Evolutionary conservation across 2,888 invertebrate species (phyloP).

Genomic region (Tholera decimalis): DNA sequence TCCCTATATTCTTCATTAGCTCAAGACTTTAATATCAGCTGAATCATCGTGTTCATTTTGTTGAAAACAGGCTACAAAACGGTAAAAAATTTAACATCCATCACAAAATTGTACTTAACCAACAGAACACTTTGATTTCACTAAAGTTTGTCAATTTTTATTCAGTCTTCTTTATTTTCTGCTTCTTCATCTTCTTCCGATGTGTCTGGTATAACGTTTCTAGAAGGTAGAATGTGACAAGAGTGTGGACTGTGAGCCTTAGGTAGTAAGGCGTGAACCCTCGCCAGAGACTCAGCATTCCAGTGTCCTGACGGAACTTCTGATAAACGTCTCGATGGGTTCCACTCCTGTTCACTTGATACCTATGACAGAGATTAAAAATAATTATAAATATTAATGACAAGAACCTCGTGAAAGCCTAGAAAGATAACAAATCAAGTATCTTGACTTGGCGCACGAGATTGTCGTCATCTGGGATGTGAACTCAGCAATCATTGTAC

Average conservation of each 20-base stretch:
- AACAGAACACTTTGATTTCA: constrained; percentile 14
- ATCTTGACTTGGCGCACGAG: too few relatives aligned
- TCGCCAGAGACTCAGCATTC: constrained; percentile 97
- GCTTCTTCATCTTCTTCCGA: constrained; percentile 77
- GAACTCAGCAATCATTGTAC: too few relatives aligned
- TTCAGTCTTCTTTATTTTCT: not conserved
- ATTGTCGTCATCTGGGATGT: too few relatives aligned
- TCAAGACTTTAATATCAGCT: not conserved
- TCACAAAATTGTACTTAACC: not conserved
- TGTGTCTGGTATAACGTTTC: constrained; percentile 91
- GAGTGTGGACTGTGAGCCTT: constrained; percentile 98
- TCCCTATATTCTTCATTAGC: not conserved
- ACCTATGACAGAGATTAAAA: constrained; percentile 67
- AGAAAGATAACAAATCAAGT: too few relatives aligned
- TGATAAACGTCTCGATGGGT: constrained; percentile 43
- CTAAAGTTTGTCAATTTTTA: not conserved
- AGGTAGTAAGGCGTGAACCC: constrained; percentile 98
- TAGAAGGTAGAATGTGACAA: constrained; percentile 97
- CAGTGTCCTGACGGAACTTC: constrained; percentile 92
- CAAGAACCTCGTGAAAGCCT: too few relatives aligned
- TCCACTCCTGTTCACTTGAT: constrained; percentile 67
- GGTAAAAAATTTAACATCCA: constrained; percentile 3
- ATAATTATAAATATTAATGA: too few relatives aligned
- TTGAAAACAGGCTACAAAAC: constrained; percentile 2
- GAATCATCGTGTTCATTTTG: constrained; percentile 22